These are phyloP conservation scores for Triplophysa bombifrons DNA, from an alignment of 2,797 vertebrate genomes.

Conservation along the genomic window DNA sequence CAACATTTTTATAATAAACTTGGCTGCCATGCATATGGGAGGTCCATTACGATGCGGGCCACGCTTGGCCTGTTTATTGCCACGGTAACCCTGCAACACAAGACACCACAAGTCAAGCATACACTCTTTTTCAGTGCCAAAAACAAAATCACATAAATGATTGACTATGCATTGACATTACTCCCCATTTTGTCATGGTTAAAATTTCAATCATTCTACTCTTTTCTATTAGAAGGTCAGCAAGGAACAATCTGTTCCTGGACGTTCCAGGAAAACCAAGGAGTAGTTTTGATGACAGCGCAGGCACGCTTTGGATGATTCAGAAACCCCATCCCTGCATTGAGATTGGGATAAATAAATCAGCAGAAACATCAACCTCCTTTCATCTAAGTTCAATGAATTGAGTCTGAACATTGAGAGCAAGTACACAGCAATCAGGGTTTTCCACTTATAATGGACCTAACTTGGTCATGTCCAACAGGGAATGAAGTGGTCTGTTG, in stretches of 20 bases:
- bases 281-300: not conserved
- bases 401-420: not conserved
- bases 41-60: constrained; percentile 79
- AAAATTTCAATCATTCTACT: constrained; percentile 24
- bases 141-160: constrained; percentile 8
- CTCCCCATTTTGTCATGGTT: constrained; percentile 20
- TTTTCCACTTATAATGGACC: constrained; percentile 10
- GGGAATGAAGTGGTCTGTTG: constrained; percentile 3
- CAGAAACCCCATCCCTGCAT: constrained; percentile 21
- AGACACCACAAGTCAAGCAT: constrained; percentile 53
- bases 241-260: constrained; percentile 1
- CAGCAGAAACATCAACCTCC: not conserved
- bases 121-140: constrained; percentile 10
- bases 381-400: not conserved
- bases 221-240: not conserved
- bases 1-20: constrained; percentile 85
- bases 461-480: constrained; percentile 8
- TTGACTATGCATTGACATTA: not conserved
- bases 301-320: constrained; percentile 4
- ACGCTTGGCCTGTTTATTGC: constrained; percentile 81
- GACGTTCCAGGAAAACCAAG: constrained; percentile 25
- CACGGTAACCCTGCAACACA: constrained; percentile 85
- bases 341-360: constrained; percentile 7
- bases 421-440: constrained; percentile 13
- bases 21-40: constrained; percentile 79